Base-by-base conservation (phyloP, 2,113 vertebrate species). In the Astatotilapia flaviijosephi region DNA sequence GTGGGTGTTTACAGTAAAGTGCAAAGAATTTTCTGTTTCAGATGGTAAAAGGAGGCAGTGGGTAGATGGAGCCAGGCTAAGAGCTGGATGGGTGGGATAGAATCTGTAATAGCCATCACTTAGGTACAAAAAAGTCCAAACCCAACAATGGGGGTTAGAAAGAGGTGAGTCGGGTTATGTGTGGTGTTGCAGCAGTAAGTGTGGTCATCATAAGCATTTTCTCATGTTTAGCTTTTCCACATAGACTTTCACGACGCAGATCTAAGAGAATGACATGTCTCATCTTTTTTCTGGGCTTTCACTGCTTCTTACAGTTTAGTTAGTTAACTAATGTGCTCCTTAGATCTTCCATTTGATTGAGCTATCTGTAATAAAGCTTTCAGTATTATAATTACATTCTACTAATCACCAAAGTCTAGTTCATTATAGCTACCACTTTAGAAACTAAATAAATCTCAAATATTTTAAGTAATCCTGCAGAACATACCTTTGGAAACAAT, bases 1-100 rank as follows among this genome's bases (percentile, higher is more conserved):
- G 94, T 93, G 88, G 91, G 92, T 85, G 91, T 91, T 75, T 21
- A 81, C 86, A 85, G 62, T 33, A 33, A 85, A 86, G 83, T 56
- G 81, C 54, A 86, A 58, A 83, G 33, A 79, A 83, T 62, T 80
- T 75, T 75, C 33, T 9, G 35, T 68, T 89, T 92, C 60, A 90
- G 83, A 84, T 62, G 54, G n/a, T 21, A 86, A 91, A 82, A 47
- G n/a, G 75, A 91, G 87, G 70, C 56, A 73, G 89, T 86, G 79
- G 89, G 84, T 79, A 68, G 85, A 84, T 75, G 47, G 40, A 80
- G 70, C 73, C 26, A 54, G 84, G 51, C 77, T 31, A 42, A 12
- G 23, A 83, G 86, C 56, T 75, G 84, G 81, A 87, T 13, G 23
- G 40, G 42, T 49, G 51, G 28, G 47, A 85, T 62, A 14, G 49